Conservation (phyloP, 92 coral and sea anemone genomes). For the Porites lobata region DNA sequence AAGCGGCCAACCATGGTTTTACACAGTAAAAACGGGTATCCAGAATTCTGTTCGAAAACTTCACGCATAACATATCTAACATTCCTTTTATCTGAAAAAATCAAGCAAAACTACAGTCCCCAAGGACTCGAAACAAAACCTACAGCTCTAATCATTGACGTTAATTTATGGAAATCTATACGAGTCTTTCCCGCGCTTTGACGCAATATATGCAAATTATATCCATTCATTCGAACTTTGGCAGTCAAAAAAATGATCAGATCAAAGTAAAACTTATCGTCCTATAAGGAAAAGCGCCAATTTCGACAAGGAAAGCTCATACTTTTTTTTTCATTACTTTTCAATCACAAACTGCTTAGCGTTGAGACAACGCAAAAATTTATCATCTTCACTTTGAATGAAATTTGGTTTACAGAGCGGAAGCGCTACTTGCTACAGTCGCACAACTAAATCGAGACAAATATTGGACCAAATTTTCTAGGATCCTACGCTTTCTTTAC, state of each 20-base stretch:
- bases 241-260: conserved; percentile 44
- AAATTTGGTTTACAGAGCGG: conserved; percentile 25
- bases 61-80: conserved; percentile 29
- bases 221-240: conserved; percentile 65
- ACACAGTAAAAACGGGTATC: conserved; percentile 89
- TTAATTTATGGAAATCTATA: conserved; percentile 91
- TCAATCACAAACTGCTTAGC: conserved; percentile 24
- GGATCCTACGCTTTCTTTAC: conserved; percentile 3
- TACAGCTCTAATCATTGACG: conserved; percentile 43
- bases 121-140: conserved; percentile 17
- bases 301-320: conserved; percentile 13
- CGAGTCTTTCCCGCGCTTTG: conserved; percentile 95
- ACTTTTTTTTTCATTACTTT: conserved; percentile 15
- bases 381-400: conserved; percentile 43
- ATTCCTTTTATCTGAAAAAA: conserved; percentile 6
- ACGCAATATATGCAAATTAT: conserved; percentile 77
- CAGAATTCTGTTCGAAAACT: conserved; percentile 56
- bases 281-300: conserved; percentile 5
- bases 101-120: conserved; percentile 33
- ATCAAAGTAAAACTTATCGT: conserved; percentile 9
- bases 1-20: conserved; percentile 90
- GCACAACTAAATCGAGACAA: conserved; percentile 22
- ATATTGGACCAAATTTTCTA: conserved; percentile 13
- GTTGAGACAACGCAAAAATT: conserved; percentile 56
- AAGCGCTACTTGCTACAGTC: conserved; percentile 12